phyloP scores from a whole-genome alignment of 2,113 vertebrate genomes.

The Leucoraja erinaceus region DNA sequence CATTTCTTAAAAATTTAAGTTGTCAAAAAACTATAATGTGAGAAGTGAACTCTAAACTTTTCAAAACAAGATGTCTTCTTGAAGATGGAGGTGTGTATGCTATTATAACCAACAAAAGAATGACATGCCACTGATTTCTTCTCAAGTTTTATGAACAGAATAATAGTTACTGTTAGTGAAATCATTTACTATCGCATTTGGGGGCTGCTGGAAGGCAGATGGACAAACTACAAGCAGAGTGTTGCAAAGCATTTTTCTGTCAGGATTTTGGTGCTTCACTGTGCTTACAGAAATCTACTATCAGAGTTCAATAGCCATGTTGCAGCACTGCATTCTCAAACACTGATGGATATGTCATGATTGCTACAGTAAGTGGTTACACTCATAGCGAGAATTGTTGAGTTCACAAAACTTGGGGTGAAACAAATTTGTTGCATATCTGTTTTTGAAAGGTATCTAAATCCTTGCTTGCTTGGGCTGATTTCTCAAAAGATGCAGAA shows the following conservation, averaged over 20 bases:
- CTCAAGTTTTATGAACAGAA: neutral
- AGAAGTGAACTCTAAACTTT: neutral
- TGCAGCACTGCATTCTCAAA: neutral
- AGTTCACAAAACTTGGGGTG: too few species aligned
- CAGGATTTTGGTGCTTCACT: neutral
- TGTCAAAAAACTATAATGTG: neutral
- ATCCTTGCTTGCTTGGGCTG: neutral
- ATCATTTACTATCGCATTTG: neutral
- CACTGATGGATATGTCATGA: neutral
- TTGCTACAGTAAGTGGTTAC: neutral
- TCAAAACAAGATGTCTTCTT: neutral
- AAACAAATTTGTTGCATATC: too few species aligned
- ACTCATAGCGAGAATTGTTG: too few species aligned
- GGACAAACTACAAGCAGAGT: neutral
- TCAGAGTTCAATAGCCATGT: neutral
- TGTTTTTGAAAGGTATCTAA: too few species aligned
- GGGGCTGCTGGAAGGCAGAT: neutral
- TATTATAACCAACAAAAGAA: neutral
- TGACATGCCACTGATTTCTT: neutral
- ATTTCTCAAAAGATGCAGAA: neutral
- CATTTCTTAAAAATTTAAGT: neutral
- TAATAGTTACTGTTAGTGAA: neutral
- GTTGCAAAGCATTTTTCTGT: neutral
- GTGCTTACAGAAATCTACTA: neutral
- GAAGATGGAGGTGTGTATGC: neutral